A percentile compares a stretch with the other conserved stretches of the same genome.
phyloP scores from a whole-genome alignment of 2,113 vertebrate species.

The Odontophorus gujanensis region DNA sequence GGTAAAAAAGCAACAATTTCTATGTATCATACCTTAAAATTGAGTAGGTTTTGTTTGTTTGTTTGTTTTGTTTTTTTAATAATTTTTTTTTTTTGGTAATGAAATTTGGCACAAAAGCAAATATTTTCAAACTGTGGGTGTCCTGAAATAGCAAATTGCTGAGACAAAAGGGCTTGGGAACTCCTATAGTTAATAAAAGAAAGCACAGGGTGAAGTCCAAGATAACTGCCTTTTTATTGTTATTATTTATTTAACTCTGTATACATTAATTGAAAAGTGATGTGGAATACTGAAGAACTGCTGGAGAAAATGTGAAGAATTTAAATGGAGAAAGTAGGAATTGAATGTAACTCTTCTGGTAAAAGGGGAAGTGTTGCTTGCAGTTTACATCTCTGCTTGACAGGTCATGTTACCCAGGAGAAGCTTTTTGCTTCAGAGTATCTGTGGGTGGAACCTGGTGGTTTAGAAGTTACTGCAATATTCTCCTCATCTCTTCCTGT shows the following conservation, averaged over 20 bases:
- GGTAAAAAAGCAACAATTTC: background rate
- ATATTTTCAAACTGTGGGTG: background rate
- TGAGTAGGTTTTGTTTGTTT: too few species aligned
- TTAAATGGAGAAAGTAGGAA: background rate
- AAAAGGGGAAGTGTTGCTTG: background rate
- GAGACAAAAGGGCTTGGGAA: background rate
- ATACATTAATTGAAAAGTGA: background rate
- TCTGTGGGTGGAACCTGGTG: background rate
- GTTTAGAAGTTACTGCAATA: background rate
- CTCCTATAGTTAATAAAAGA: background rate
- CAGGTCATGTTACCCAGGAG: slow-evolving; percentile 15
- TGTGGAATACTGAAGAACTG: background rate
- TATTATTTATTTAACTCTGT: background rate
- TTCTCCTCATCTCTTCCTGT: background rate
- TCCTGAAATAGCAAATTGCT: background rate
- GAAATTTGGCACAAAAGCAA: background rate
- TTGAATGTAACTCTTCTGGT: background rate
- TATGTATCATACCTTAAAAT: background rate
- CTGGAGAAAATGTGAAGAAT: background rate
- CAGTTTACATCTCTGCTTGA: slow-evolving; percentile 17
- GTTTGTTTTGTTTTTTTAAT: too few species aligned
- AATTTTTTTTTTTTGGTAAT: background rate
- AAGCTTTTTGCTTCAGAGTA: background rate
- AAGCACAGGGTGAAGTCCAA: background rate
- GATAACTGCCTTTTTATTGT: background rate